These are phyloP conservation scores for Brachyopa scutellaris DNA, from an alignment of 2,888 invertebrate genomes.

Conservation along the genomic window DNA sequence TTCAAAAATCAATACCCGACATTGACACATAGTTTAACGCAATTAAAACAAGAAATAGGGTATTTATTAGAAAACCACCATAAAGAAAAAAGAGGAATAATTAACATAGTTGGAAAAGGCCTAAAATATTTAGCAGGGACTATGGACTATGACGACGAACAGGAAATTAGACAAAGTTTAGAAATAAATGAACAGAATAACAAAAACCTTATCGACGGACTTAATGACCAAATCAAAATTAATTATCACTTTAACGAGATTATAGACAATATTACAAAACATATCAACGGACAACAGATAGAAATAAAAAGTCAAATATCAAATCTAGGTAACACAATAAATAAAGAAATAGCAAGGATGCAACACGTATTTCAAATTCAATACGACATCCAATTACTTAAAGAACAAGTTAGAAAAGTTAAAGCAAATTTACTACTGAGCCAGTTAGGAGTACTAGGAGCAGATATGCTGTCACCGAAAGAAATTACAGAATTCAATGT, in stretches of 20 bases:
- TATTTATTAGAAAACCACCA: not conserved
- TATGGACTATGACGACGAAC: conserved; percentile 16
- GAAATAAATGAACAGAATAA: conserved; percentile 17
- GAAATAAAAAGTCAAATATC: conserved; percentile 5
- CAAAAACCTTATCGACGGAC: conserved; percentile 3
- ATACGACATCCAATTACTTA: not conserved
- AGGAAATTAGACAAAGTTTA: conserved; percentile 23
- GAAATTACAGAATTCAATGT: not conserved
- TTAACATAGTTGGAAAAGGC: not conserved
- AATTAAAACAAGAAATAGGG: not conserved
- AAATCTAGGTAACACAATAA: not conserved
- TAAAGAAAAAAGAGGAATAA: not conserved
- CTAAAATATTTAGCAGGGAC: conserved; percentile 11
- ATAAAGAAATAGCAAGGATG: conserved; percentile 12
- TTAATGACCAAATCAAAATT: conserved; percentile 22
- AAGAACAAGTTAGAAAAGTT: conserved; percentile 9
- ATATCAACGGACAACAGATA: conserved; percentile 25
- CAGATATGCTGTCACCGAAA: conserved; percentile 1
- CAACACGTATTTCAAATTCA: conserved; percentile 33
- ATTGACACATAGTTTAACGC: not conserved
- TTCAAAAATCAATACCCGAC: not conserved
- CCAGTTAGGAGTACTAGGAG: conserved; percentile 7
- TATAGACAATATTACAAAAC: conserved; percentile 36
- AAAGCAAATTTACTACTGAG: not conserved
- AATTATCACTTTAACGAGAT: conserved; percentile 24